Evolutionary conservation across 2,888 invertebrate species (phyloP), one percentile per base, ranked within the genome.

Genomic region (Prenolepis imparis): DNA sequence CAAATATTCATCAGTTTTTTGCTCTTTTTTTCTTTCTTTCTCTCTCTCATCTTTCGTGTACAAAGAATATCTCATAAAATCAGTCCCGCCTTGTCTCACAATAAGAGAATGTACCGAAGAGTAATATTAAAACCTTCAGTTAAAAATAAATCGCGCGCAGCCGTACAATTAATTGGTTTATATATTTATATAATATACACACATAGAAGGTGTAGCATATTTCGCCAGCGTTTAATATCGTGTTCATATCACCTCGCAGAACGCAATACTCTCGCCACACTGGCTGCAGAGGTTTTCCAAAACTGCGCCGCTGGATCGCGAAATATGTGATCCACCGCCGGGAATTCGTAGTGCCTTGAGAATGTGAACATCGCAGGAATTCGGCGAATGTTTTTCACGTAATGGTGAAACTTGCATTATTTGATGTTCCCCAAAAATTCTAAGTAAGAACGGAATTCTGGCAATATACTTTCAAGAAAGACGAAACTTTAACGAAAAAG

Each of bases 331-430:
- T 70, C 59, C 44, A 44, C 24, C 59, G 48, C 8, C 12, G 70
- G 59, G 78, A 80, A 80, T 80, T 70, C 36, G 78, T 21, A 80
- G 70, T 59, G 66, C 57, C 78, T 80, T 80, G 78, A 80, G 78
- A 80, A 80, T 80, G 78, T 80, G 78, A 80, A 80, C 78, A 80
- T 80, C 70, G 70, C 32, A 80, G 78, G 78, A 80, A 80, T 80
- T 24, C 59, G 44, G 70, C 44, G 59, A 80, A 70, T 80, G 70
- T 80, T 80, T 80, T 80, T 80, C 78, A 61, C 59, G 78, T 80
- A 80, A 80, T 80, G 78, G 59, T 70, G 72, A 80, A 70, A 80
- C 59, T 70, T 59, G 78, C 78, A 61, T 80, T 80, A 80, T 80
- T 80, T 80, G 78, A 80, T 70, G 78, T 80, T 59, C 70, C 59